Evolutionary conservation across 2,797 vertebrate genomes (phyloP).

Genomic region (Pogoniulus pusillus): DNA sequence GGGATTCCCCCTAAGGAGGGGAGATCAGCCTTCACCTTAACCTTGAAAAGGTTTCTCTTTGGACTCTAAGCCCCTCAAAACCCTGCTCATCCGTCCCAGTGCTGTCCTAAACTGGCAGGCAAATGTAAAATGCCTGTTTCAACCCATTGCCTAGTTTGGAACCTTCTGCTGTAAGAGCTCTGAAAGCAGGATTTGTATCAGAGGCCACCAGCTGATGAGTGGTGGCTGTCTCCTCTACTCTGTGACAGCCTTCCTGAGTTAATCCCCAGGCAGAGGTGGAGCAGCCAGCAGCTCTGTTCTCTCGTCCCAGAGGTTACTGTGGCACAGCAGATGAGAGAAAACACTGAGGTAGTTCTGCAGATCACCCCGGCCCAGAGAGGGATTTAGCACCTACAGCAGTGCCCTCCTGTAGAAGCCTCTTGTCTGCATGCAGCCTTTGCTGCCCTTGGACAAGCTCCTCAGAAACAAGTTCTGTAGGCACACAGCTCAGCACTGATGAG

Average conservation of each 20-base stretch:
- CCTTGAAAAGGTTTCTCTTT: not conserved
- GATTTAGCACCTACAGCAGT: not conserved
- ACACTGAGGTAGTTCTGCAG: conserved; percentile 5
- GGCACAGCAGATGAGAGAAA: not conserved
- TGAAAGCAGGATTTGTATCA: conserved; percentile 41
- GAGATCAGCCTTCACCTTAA: not conserved
- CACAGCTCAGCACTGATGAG: fast-evolving
- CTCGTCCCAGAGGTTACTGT: not conserved
- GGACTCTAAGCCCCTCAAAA: not conserved
- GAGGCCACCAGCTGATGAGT: conserved; percentile 30
- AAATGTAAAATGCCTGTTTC: not conserved
- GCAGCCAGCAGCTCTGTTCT: conserved; percentile 32
- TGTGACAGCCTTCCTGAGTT: conserved; percentile 8
- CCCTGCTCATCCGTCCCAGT: not conserved
- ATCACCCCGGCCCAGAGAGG: not conserved
- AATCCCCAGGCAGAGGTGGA: not conserved
- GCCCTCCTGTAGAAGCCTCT: not conserved
- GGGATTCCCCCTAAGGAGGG: not conserved
- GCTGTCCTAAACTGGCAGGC: not conserved
- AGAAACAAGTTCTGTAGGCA: not conserved
- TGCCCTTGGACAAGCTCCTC: not conserved
- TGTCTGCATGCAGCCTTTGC: not conserved
- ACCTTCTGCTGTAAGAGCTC: not conserved
- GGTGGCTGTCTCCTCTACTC: conserved; percentile 25
- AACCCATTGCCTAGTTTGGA: not conserved